phyloP scores from a whole-genome alignment of 2,797 vertebrate species.

The Petrocephalus sullivani region DNA sequence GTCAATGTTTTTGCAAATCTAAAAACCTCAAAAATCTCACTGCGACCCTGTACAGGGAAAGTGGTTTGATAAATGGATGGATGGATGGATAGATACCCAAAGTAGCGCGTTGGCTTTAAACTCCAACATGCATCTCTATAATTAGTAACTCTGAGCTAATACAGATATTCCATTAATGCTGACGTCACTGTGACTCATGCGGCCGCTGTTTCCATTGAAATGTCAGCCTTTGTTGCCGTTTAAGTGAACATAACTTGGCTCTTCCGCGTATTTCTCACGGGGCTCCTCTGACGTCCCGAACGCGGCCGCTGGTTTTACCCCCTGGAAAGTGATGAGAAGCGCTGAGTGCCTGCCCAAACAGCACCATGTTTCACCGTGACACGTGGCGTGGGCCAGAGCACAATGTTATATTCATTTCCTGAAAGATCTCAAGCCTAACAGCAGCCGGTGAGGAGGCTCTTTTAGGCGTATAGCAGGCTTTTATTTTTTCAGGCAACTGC shows the following conservation, averaged over 20 bases:
- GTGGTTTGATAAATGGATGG: not conserved
- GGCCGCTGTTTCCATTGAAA: not conserved
- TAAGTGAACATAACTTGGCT: not conserved
- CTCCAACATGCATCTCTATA: not conserved
- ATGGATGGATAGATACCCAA: not conserved
- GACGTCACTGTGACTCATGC: not conserved
- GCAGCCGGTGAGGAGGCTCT: not conserved
- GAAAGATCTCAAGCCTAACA: not conserved
- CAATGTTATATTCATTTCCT: not conserved
- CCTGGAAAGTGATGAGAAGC: not conserved
- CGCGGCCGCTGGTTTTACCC: not conserved
- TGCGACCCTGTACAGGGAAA: not conserved
- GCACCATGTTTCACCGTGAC: not conserved
- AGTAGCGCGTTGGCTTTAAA: not conserved
- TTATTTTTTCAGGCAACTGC: slow-evolving; percentile 29
- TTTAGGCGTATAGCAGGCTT: not conserved
- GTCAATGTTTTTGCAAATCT: not conserved
- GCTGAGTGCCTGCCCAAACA: not conserved
- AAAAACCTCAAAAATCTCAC: not conserved
- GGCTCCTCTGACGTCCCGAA: not conserved
- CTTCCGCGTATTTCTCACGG: not conserved
- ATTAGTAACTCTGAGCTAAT: not conserved
- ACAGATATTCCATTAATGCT: not conserved
- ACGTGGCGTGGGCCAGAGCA: not conserved
- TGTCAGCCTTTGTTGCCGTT: not conserved